phyloP scores from a whole-genome alignment of 1,140 invertebrate species.

The Diorhabda sublineata region DNA sequence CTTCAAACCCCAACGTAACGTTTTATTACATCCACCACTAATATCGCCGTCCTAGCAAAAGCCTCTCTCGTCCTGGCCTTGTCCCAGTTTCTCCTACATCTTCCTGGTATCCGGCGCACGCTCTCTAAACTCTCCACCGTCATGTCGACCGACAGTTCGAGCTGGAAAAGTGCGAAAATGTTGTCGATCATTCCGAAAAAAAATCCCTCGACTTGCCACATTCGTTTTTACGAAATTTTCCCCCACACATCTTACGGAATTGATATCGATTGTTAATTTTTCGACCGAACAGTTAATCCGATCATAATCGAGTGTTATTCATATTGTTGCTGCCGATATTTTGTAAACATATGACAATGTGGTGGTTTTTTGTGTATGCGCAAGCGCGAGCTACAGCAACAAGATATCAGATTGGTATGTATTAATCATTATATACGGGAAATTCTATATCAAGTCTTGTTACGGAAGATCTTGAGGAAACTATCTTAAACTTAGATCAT shows the following conservation, averaged over 20 bases:
- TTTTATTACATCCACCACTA: background rate
- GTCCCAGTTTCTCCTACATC: slow-evolving; percentile 25
- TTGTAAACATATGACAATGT: slow-evolving; percentile 11
- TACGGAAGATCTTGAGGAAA: no score
- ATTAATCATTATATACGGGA: slow-evolving; percentile 8
- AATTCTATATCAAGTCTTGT: no score
- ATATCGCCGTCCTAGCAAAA: slow-evolving; percentile 15
- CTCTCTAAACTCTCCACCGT: slow-evolving; percentile 24
- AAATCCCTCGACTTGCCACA: background rate
- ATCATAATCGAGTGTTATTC: background rate
- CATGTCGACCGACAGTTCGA: slow-evolving; percentile 37
- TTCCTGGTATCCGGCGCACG: slow-evolving; percentile 22
- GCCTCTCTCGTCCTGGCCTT: slow-evolving; percentile 30
- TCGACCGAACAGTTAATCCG: no score
- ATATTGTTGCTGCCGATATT: background rate
- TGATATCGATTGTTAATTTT: no score
- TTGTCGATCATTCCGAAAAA: background rate
- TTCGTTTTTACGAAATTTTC: background rate
- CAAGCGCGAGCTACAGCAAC: slow-evolving; percentile 33
- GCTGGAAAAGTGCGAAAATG: slow-evolving; percentile 26
- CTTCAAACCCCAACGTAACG: background rate
- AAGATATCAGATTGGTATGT: slow-evolving; percentile 38
- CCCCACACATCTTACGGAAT: no score
- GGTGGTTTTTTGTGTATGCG: slow-evolving; percentile 30
- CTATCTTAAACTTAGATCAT: no score